Evolutionary conservation across 2,888 invertebrate species (phyloP).

Genomic region (Girardia tigrina): DNA sequence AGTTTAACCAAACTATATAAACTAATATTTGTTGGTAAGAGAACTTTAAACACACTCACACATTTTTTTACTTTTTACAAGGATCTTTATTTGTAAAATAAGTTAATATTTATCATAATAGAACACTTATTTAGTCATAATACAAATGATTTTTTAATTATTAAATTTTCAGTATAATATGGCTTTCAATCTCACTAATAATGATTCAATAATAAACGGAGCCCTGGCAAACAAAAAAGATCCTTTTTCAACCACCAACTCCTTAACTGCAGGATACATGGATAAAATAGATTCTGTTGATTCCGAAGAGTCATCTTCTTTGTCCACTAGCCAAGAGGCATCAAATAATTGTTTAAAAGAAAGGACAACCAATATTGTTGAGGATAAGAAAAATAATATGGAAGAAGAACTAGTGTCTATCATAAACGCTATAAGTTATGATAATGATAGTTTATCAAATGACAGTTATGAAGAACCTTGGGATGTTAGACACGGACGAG

Average conservation of each 20-base stretch:
- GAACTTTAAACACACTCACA: too few relatives aligned
- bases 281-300: conserved; percentile 12
- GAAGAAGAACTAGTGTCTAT: conserved; percentile 1
- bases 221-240: background rate
- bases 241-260: background rate
- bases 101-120: too few relatives aligned
- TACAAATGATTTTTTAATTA: background rate
- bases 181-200: conserved; percentile 6
- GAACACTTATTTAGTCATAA: too few relatives aligned
- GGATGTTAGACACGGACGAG: conserved; percentile 38
- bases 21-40: too few relatives aligned
- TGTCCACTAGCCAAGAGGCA: background rate
- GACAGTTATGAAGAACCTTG: conserved; percentile 41
- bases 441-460: conserved; percentile 33
- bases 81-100: too few relatives aligned
- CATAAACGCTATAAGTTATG: background rate
- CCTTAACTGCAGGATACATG: conserved; percentile 11
- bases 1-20: too few relatives aligned
- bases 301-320: conserved; percentile 12
- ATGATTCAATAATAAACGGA: background rate
- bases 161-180: background rate
- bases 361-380: background rate
- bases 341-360: conserved; percentile 9
- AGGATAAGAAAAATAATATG: background rate
- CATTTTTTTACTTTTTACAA: too few relatives aligned